Percentiles rank a stretch among this genome's conserved stretches.
These are phyloP conservation scores for Sebastes itinus DNA, from an alignment of 2,797 vertebrate genomes.

Conservation along the genomic window DNA sequence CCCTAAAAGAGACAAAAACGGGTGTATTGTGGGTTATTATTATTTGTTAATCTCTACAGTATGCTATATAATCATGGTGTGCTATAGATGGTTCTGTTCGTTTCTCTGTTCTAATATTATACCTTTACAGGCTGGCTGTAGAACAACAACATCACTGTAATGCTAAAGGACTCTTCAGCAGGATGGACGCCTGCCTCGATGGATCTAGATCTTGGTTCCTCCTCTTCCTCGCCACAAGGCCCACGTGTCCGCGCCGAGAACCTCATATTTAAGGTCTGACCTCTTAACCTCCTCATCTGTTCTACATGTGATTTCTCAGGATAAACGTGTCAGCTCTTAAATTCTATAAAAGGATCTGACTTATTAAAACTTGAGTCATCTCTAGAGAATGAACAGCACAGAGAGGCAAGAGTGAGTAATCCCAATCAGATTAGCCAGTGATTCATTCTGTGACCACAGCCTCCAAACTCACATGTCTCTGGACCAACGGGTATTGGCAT, in stretches of 20 bases:
- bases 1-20: no score
- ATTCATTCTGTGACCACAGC: slow-evolving; percentile 39
- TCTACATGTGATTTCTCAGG: not conserved
- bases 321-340: not conserved
- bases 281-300: not conserved
- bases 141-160: not conserved
- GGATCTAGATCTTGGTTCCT: slow-evolving; percentile 1
- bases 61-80: not conserved
- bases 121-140: not conserved
- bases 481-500: slow-evolving; percentile 43
- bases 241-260: not conserved
- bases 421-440: slow-evolving; percentile 44
- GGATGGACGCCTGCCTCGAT: not conserved
- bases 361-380: not conserved
- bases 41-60: no score
- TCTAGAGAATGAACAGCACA: not conserved
- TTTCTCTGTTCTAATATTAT: not conserved
- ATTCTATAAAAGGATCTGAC: not conserved
- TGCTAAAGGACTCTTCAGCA: not conserved
- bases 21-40: no score
- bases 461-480: slow-evolving; percentile 26
- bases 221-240: not conserved
- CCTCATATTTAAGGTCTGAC: slow-evolving; percentile 3
- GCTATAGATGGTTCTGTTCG: not conserved
- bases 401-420: slow-evolving; percentile 42